A percentile compares a stretch with the other conserved stretches of the same genome.
Conservation (phyloP, 2,113 vertebrate species). For the Sphyrna mokarran region DNA sequence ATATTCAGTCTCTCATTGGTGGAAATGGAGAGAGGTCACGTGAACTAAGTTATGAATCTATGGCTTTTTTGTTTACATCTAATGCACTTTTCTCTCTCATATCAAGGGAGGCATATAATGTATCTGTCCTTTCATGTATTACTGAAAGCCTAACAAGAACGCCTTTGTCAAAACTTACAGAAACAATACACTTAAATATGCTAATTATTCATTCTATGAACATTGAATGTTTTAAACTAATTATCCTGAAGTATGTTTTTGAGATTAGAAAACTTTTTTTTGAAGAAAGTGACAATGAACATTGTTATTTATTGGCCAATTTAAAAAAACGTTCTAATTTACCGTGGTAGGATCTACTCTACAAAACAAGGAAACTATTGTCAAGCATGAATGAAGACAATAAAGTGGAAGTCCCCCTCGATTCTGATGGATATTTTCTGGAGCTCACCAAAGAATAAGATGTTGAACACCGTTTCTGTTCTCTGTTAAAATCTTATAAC, state of each 20-base stretch:
- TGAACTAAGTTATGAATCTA: background rate
- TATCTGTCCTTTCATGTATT: background rate
- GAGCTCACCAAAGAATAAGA: conserved; percentile 54
- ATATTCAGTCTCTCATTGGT: background rate
- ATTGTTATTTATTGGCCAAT: conserved; percentile 50
- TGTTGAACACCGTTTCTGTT: conserved; percentile 66
- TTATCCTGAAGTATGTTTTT: background rate
- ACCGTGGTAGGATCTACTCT: conserved; percentile 55
- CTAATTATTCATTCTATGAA: background rate
- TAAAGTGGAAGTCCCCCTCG: conserved; percentile 51
- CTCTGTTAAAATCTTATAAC: conserved; percentile 51
- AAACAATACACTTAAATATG: background rate
- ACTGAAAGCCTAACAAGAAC: background rate
- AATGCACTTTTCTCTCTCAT: conserved; percentile 3
- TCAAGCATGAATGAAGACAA: conserved; percentile 42
- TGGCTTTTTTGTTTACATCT: background rate
- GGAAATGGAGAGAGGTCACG: background rate
- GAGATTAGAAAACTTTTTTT: background rate
- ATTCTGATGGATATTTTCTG: conserved; percentile 51
- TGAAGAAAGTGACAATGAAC: background rate
- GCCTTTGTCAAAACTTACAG: background rate
- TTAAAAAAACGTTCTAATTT: conserved; percentile 58
- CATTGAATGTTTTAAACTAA: background rate
- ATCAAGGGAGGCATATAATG: background rate
- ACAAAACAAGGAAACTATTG: conserved; percentile 69